Percentiles rank a stretch among this genome's conserved stretches.
These are phyloP conservation scores for Palythoa caribaeorum DNA, from an alignment of 92 coral and sea anemone genomes.

Conservation along the genomic window DNA sequence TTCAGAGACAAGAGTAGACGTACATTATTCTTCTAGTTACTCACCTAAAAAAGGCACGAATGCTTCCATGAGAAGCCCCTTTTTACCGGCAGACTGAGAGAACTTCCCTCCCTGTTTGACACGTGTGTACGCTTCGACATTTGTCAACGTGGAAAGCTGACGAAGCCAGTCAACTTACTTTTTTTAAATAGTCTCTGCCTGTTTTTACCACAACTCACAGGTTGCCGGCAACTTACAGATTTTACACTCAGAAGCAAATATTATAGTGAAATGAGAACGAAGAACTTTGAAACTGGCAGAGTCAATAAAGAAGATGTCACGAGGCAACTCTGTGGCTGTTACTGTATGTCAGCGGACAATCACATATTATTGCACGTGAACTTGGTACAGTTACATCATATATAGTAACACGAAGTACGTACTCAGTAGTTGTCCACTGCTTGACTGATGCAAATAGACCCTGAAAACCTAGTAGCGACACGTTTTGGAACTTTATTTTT, in stretches of 20 bases:
- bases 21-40: slow-evolving; percentile 29
- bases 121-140: slow-evolving; percentile 39
- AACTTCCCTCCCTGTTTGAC: slow-evolving; percentile 39
- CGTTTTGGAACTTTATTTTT: not conserved
- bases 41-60: slow-evolving; percentile 16
- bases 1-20: too few relatives aligned
- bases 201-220: slow-evolving; percentile 29
- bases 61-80: slow-evolving; percentile 26
- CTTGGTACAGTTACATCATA: slow-evolving; percentile 19
- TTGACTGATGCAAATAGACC: slow-evolving; percentile 5
- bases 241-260: slow-evolving; percentile 27
- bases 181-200: slow-evolving; percentile 29
- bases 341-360: slow-evolving; percentile 18
- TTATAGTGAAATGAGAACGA: slow-evolving; percentile 12
- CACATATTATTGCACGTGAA: not conserved
- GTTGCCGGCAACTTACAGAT: slow-evolving; percentile 22
- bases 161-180: slow-evolving; percentile 23
- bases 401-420: slow-evolving; percentile 21
- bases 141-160: slow-evolving; percentile 31
- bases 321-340: slow-evolving; percentile 32
- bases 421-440: slow-evolving; percentile 16
- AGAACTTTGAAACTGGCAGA: slow-evolving; percentile 30
- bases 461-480: not conserved
- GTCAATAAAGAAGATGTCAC: slow-evolving; percentile 29
- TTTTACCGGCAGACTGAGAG: slow-evolving; percentile 24